Conservation (phyloP, 2,797 vertebrate genomes). For the Nyctalus aviator region DNA sequence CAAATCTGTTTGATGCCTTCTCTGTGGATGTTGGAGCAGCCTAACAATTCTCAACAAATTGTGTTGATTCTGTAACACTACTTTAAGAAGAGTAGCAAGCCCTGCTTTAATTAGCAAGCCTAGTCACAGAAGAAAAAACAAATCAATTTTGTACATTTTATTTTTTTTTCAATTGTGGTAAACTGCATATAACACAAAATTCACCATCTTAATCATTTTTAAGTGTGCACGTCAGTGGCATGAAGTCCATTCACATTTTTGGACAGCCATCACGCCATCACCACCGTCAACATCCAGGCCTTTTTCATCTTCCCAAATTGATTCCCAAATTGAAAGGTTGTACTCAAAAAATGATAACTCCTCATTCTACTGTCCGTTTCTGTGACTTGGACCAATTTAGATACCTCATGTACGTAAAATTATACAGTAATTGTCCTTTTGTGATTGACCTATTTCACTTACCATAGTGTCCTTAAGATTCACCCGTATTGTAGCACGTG, state of each 20-base stretch:
- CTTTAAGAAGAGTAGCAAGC: neutral
- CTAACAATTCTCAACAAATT: neutral
- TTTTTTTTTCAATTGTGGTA: neutral
- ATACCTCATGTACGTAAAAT: neutral
- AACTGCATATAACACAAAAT: neutral
- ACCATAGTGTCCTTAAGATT: neutral
- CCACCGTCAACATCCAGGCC: neutral
- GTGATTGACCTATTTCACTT: neutral
- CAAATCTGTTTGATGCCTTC: neutral
- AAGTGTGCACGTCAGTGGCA: neutral
- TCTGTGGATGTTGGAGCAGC: neutral
- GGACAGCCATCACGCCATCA: neutral
- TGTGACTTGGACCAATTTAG: neutral
- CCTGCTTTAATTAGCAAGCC: slow-evolving; percentile 1
- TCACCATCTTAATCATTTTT: neutral
- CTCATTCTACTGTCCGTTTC: neutral
- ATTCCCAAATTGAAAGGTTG: neutral
- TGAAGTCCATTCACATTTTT: neutral
- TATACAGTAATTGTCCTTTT: neutral
- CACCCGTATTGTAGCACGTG: neutral
- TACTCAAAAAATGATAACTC: neutral
- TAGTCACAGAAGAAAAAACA: neutral
- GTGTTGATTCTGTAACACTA: neutral
- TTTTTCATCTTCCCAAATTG: neutral
- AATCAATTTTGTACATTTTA: neutral